Evolutionary conservation across 2,797 vertebrate species (phyloP), one percentile per base, ranked within the genome.

Genomic region (Leptatherina wallacei): DNA sequence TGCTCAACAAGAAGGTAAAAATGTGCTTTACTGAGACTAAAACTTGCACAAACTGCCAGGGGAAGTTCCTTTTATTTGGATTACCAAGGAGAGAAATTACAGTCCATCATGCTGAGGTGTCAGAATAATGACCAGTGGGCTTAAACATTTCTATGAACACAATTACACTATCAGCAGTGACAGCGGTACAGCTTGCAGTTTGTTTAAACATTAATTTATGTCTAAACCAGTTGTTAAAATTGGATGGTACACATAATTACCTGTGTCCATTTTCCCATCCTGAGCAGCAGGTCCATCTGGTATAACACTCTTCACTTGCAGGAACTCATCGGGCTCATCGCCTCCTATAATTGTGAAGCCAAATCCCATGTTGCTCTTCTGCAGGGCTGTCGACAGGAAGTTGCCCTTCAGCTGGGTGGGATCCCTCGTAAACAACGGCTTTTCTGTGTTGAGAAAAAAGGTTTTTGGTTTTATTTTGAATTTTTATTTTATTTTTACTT

Each of bases 361-460:
- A 80, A 99, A 99, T 52, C 98, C 98, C 98, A 99, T 99, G 95
- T 93, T 99, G 94, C 98, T 99, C 93, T 99, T 99, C 93, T 98
- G 97, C 79, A 99, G 95, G 61, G 95, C 96, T 57, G 98, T 99
- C 54, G 97, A 98, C 88, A 99, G 95, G 93, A 99, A 99, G 70
- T 92, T 97, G 69, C 98, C 98, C 87, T 99, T 99, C 92, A 99
- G 92, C 89, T 99, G 98, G 59, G 98, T 98, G 64, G 97, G 97
- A 92, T 99, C 98, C 82, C 97, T 96, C 40, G 98, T 99, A 92
- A 99, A 99, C 80, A 96, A 95, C 9, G 98, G 97, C 88, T 98
- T 99, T 95, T 99, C 98, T 99, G 93, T 55, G 89, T 91, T 22
- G 24, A 55, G 65, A 27, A 27, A 90, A 71, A 61, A 87, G 12